Evolutionary conservation across 2,888 invertebrate genomes (phyloP).

Genomic region (Tachina fera): DNA sequence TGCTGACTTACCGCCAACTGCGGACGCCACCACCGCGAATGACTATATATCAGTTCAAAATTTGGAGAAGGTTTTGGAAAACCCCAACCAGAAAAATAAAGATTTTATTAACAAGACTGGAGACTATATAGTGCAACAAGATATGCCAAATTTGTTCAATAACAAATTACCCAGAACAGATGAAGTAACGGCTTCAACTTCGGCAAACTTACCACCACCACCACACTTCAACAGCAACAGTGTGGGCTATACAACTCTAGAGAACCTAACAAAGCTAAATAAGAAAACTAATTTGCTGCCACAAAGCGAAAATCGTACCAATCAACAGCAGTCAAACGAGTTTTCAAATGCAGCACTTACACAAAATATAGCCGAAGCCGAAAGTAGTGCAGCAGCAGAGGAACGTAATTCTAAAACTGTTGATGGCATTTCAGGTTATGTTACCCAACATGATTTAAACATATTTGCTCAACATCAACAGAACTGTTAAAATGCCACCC

Average conservation of each 20-base stretch:
- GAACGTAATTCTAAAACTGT: constrained; percentile 51
- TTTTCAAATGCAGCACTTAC: constrained; percentile 33
- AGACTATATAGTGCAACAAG: constrained; percentile 73
- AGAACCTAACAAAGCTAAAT: constrained; percentile 62
- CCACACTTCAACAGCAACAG: not conserved
- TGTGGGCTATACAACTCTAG: constrained; percentile 65
- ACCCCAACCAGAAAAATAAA: constrained; percentile 17
- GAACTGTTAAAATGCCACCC: constrained; percentile 32
- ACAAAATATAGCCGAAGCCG: not conserved
- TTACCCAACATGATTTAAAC: constrained; percentile 79
- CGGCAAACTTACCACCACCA: not conserved
- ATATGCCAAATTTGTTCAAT: constrained; percentile 51
- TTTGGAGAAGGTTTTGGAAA: constrained; percentile 15
- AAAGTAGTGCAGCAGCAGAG: not conserved
- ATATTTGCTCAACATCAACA: constrained; percentile 77
- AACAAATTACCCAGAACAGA: constrained; percentile 8
- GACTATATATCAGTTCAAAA: constrained; percentile 61
- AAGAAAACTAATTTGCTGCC: not conserved
- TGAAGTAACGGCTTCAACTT: not conserved
- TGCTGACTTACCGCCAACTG: not conserved
- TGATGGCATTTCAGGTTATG: constrained; percentile 77
- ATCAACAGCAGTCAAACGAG: constrained; percentile 41
- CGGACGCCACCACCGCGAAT: not conserved
- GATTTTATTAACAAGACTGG: constrained; percentile 22
- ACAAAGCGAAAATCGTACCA: not conserved